Evolutionary conservation across 2,113 vertebrate species (phyloP), one percentile per base, ranked within the genome.

Genomic region (Ovibos moschatus): DNA sequence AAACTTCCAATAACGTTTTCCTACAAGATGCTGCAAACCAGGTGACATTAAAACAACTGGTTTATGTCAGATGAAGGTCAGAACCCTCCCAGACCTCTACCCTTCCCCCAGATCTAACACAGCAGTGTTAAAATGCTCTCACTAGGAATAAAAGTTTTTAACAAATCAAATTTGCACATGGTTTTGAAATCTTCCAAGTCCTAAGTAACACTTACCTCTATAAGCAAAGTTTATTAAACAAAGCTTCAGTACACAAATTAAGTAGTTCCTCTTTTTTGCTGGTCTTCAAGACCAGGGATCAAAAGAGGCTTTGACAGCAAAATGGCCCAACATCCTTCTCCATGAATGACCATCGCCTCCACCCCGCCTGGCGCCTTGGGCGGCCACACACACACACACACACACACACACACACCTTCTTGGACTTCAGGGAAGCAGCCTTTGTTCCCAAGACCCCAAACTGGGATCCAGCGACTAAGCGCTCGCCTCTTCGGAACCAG

Each of bases 391-490:
- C 45, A 27, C 82, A 89, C 91, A 74, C 40, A 40, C 91, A 36
- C 50, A 11, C 78, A 6, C 8, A 6, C 8, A 5, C 21, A 8
- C 90, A 43, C 87, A 14, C 81, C 71, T 60, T 40, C 78, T 40
- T 4, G 50, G 85, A 86, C 96, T 64, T n/a, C 74, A 50, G 36
- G 58, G 23, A 55, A 84, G 76, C 60, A 55, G 93, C 43, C 97
- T 98, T 98, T 98, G 96, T 97, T 97, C 89, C 94, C 86, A n/a
- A 76, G 33, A 58, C 79, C 27, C 87, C 16, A 43, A 74, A 33
- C n/a, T 2, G n/a, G 36, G 43, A n/a, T 50, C 45, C 91, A 40
- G 36, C 60, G 40, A 76, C 87, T 27, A 14, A 64, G 57, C 21
- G 14, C 50, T 45, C 76, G 4, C 13, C 33, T 19, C 53, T 21